Base-by-base conservation (phyloP, 1,140 invertebrate genomes). In the Aradophagus sp. region DNA sequence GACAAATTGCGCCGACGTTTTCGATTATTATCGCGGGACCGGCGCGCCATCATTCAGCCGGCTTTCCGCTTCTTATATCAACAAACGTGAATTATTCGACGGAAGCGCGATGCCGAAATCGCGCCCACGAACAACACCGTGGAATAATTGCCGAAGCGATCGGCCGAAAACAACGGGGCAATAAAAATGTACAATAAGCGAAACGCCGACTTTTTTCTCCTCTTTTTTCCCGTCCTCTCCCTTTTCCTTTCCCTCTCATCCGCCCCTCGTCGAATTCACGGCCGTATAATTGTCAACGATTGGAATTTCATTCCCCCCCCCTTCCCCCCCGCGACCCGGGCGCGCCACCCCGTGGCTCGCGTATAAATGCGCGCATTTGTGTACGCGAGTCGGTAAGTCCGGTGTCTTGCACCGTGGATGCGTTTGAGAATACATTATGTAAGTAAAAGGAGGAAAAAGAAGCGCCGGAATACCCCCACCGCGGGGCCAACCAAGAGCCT, bases 381-480 rank as follows among this genome's bases (percentile, higher is more conserved):
- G 23, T 41, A 19, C 20, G n/a, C 19, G 29, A 17, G 14, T 41
- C 52, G 41, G 48, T 63, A n/a, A 63, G 59, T 52, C 65, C 47
- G 15, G 47, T 47, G 73, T 45, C 68, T 72, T 77, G 73, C 50
- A 47, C 48, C 39, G 34, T 47, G 55, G 47, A 66, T 77, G 74
- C 72, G 74, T 77, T 79, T 79, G 72, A 77, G 77, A 79, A 78
- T 79, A 79, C 75, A 78, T 78, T 79, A 78, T 79, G 76, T 78
- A 79, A 78, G 73, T 69, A 77, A 78, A 77, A 77, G 72, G 71
- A 59, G 55, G 76, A 77, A 77, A 75, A 77, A 73, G 63, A 56
- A 48, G 47, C 55, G 52, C 68, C 67, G 70, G 74, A 74, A 67
- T 70, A 63, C 67, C 77, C 75, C 74, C 66, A 65, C 66, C 63